These are phyloP conservation scores for Tachina grossa DNA, from an alignment of 2,888 invertebrate genomes.

Conservation along the genomic window DNA sequence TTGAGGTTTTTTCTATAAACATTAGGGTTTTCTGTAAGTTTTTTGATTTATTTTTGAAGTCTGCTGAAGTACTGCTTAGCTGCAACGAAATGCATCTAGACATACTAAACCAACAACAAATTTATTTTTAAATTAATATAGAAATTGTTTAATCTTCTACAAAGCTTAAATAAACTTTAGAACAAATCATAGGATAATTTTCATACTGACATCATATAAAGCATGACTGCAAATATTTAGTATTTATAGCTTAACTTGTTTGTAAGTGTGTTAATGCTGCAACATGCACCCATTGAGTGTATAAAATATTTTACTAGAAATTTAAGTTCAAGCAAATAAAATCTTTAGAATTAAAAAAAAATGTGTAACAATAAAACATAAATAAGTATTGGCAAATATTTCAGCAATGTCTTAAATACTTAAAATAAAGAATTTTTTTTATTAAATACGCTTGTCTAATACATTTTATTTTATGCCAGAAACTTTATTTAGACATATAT, in stretches of 20 bases:
- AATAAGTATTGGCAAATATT: conserved; percentile 39
- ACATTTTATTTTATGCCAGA: no score
- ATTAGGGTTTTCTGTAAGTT: no score
- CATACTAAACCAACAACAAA: no score
- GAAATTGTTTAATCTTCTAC: no score
- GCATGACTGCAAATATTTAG: neutral
- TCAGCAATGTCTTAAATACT: conserved; percentile 9
- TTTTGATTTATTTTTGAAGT: no score
- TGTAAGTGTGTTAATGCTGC: neutral
- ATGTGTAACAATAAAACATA: neutral
- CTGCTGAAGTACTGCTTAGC: no score
- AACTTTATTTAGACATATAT: no score
- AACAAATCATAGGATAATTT: neutral
- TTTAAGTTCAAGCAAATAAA: conserved; percentile 2
- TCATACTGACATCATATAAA: neutral
- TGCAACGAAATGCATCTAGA: no score
- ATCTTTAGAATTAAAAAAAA: neutral
- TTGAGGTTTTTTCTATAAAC: no score
- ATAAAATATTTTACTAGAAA: conserved; percentile 14
- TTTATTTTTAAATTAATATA: no score
- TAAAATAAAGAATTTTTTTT: neutral
- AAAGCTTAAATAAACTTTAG: neutral
- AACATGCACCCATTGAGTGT: neutral
- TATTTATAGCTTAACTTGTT: neutral
- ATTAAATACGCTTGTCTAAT: no score